Conservation (phyloP, 2,113 vertebrate genomes). For the Calidris pugnax region DNA sequence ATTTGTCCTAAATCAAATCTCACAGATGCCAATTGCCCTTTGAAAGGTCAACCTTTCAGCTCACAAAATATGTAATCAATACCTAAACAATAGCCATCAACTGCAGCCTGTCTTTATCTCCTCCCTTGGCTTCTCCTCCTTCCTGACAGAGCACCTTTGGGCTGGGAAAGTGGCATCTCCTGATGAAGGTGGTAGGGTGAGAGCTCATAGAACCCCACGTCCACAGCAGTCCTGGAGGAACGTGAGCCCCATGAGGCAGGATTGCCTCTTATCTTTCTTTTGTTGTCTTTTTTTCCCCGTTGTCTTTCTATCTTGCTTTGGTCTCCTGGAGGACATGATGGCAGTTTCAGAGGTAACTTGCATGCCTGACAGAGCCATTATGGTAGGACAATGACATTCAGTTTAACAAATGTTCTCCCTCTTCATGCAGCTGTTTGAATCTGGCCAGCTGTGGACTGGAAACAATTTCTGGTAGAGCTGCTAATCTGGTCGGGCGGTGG, state of each 20-base stretch:
- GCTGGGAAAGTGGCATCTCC: not conserved
- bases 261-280: not conserved
- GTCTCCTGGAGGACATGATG: not conserved
- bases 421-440: not conserved
- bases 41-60: conserved; percentile 3
- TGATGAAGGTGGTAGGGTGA: not conserved
- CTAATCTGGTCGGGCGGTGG: not conserved
- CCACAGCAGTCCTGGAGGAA: not conserved
- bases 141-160: not conserved
- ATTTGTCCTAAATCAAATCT: conserved; percentile 34
- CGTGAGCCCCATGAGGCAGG: not conserved
- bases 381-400: not conserved
- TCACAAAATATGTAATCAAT: not conserved
- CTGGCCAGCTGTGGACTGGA: not conserved
- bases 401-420: not conserved
- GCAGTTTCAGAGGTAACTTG: not conserved
- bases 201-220: not conserved
- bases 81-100: not conserved
- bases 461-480: not conserved
- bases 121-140: not conserved
- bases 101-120: not conserved
- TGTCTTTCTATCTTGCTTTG: not conserved
- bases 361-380: not conserved
- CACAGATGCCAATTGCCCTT: not conserved
- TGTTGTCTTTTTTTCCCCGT: fast-evolving